Percentiles rank a stretch among this genome's conserved stretches.
Evolutionary conservation across 2,888 invertebrate genomes (phyloP).

Genomic region (Catocala fraxini): DNA sequence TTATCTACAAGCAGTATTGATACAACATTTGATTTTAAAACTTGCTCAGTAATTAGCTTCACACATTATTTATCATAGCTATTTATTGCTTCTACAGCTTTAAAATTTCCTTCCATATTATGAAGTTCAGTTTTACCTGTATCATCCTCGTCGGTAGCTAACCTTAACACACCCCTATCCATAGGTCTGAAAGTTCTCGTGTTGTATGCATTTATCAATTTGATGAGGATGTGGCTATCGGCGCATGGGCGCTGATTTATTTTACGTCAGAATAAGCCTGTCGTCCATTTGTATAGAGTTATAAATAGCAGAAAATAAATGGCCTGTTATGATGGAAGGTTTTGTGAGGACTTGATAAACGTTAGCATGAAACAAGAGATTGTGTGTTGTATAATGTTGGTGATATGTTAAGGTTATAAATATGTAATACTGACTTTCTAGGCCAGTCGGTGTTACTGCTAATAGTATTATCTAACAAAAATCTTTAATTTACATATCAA

Average conservation of each 20-base stretch:
- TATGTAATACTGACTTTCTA: too few species aligned
- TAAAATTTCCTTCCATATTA: background rate
- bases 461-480: too few species aligned
- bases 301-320: conserved; percentile 62
- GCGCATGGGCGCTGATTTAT: conserved; percentile 73
- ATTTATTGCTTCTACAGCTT: too few species aligned
- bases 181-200: conserved; percentile 63
- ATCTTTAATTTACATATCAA: too few species aligned
- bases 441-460: too few species aligned
- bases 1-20: too few species aligned
- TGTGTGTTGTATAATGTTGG: conserved; percentile 1
- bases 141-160: conserved; percentile 7
- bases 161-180: conserved; percentile 22
- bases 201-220: conserved; percentile 78
- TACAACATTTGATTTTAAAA: too few species aligned
- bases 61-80: too few species aligned
- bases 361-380: background rate
- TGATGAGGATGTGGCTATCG: conserved; percentile 74
- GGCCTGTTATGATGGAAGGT: conserved; percentile 31
- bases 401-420: too few species aligned
- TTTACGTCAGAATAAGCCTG: conserved; percentile 68
- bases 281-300: conserved; percentile 66
- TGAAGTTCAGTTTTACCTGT: background rate
- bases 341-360: conserved; percentile 6
- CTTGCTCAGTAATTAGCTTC: too few species aligned